A percentile compares a stretch with the other conserved stretches of the same genome.
Conservation (phyloP, 1,140 invertebrate genomes). For the Ceratoteleas bidentatus region DNA sequence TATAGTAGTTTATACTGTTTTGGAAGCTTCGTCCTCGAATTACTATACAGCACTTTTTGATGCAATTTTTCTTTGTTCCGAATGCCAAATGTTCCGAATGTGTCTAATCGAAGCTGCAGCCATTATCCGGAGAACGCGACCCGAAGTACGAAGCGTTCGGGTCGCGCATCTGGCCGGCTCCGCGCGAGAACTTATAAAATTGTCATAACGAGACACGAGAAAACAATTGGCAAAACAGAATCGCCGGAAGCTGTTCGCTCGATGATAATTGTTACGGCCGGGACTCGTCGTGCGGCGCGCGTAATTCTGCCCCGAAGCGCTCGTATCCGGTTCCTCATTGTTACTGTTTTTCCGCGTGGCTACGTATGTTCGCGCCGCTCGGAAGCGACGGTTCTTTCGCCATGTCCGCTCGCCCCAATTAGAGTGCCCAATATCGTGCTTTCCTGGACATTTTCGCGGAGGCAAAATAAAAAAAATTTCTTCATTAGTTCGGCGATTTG, state of each 20-base stretch:
- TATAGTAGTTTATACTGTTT: too few relatives aligned
- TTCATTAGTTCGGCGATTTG: too few relatives aligned
- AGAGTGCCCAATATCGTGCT: conserved; percentile 8
- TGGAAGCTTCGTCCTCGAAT: too few relatives aligned
- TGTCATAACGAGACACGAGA: conserved; percentile 29
- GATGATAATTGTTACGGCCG: conserved; percentile 55
- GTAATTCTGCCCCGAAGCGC: conserved; percentile 42
- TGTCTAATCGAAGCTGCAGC: too few relatives aligned
- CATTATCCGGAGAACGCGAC: too few relatives aligned
- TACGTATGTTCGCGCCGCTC: conserved; percentile 24
- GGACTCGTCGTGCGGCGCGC: conserved; percentile 32
- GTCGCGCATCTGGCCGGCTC: too few relatives aligned
- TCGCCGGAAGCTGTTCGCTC: conserved; percentile 46
- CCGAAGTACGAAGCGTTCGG: too few relatives aligned
- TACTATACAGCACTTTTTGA: too few relatives aligned
- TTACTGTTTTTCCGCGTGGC: conserved; percentile 36
- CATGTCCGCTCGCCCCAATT: conserved; percentile 40
- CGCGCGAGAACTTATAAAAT: conserved; percentile 28
- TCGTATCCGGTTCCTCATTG: conserved; percentile 46
- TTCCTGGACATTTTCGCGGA: too few relatives aligned
- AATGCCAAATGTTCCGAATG: too few relatives aligned
- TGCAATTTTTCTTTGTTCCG: too few relatives aligned
- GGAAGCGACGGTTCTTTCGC: conserved; percentile 36
- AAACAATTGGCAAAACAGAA: conserved; percentile 51
- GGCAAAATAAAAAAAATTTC: too few relatives aligned